Evolutionary conservation across 2,113 vertebrate species (phyloP).

Genomic region (Pseudorectes ferrugineus): DNA sequence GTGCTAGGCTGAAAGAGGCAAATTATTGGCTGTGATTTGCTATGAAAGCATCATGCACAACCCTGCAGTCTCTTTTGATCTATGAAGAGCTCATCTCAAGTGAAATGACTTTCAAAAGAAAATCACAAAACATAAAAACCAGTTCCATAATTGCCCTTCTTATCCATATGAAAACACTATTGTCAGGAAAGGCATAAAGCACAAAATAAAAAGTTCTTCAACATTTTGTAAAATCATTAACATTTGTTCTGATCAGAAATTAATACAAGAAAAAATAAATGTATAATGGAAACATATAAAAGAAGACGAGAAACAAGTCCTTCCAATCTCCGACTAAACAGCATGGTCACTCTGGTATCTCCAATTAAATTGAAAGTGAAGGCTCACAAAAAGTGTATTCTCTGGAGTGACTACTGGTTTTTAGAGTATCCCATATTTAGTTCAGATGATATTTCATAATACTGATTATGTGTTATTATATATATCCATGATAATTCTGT

Average conservation of each 20-base stretch:
- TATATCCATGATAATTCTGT: not conserved
- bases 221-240: not conserved
- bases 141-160: not conserved
- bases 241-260: not conserved
- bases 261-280: not conserved
- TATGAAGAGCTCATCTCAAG: not conserved
- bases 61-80: not conserved
- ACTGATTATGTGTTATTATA: not conserved
- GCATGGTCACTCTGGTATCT: not conserved
- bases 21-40: not conserved
- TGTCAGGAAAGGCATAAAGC: not conserved
- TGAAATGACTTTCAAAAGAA: not conserved
- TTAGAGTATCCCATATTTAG: not conserved
- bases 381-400: not conserved
- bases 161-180: not conserved
- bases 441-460: not conserved
- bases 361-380: not conserved
- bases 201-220: not conserved
- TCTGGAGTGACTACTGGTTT: not conserved
- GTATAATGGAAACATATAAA: not conserved
- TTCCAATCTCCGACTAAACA: not conserved
- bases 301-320: not conserved
- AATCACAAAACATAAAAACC: not conserved
- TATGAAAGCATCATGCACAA: not conserved
- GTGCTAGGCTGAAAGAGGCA: not conserved